Evolutionary conservation across 2,113 vertebrate species (phyloP).

Genomic region (Willisornis vidua): DNA sequence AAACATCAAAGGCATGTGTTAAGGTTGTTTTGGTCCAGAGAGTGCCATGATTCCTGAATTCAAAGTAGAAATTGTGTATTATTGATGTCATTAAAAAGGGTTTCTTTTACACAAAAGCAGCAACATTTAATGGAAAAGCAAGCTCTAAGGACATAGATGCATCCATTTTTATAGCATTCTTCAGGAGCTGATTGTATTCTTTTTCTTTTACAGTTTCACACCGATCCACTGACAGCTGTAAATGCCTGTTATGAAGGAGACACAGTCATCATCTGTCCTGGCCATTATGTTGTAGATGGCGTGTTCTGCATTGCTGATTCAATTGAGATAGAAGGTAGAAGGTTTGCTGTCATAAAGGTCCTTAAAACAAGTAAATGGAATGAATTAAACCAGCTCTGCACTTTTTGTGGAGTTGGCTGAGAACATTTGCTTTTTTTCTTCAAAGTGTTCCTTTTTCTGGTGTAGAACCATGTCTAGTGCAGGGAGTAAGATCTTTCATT

Average conservation of each 20-base stretch:
- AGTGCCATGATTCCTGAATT: neutral
- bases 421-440: neutral
- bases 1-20: neutral
- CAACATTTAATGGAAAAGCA: neutral
- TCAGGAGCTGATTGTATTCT: neutral
- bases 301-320: conserved; percentile 86
- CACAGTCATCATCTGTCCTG: conserved; percentile 84
- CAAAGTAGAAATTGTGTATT: neutral
- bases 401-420: neutral
- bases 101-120: neutral
- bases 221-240: conserved; percentile 81
- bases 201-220: conserved; percentile 82
- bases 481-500: neutral
- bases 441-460: neutral
- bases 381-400: neutral
- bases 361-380: neutral
- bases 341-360: neutral
- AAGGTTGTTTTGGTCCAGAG: neutral
- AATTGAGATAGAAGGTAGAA: conserved; percentile 82
- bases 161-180: neutral
- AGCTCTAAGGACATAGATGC: neutral
- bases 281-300: conserved; percentile 81
- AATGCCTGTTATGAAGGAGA: conserved; percentile 85
- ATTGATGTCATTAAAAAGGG: neutral
- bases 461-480: neutral